Evolutionary conservation across 2,888 invertebrate species (phyloP).

Genomic region (Parnassius smintheus): DNA sequence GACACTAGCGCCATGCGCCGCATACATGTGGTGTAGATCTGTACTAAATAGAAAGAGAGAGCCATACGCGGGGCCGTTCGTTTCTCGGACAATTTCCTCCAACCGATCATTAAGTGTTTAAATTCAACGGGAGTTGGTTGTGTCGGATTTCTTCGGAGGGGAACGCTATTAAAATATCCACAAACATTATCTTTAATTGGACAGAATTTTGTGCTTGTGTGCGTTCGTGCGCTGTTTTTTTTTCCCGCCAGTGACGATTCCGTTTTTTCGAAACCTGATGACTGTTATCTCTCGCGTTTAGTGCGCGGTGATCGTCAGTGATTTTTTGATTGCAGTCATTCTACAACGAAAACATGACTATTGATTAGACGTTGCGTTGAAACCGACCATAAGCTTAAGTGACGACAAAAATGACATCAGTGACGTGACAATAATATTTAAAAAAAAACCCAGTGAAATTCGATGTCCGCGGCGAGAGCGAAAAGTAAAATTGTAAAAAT

Average conservation of each 20-base stretch:
- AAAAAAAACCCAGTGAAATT: slow-evolving; percentile 35
- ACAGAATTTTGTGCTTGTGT: slow-evolving; percentile 78
- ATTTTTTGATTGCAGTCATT: slow-evolving; percentile 40
- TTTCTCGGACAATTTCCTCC: slow-evolving; percentile 80
- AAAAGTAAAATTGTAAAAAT: slow-evolving; percentile 49
- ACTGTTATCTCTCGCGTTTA: slow-evolving; percentile 74
- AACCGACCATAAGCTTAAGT: slow-evolving; percentile 36
- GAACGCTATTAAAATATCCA: slow-evolving; percentile 80
- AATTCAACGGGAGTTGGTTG: slow-evolving; percentile 80
- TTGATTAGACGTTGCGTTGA: slow-evolving; percentile 37
- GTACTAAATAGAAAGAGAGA: slow-evolving; percentile 72
- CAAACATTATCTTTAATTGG: slow-evolving; percentile 82
- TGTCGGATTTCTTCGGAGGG: slow-evolving; percentile 80
- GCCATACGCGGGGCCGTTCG: slow-evolving; percentile 67
- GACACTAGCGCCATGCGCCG: slow-evolving; percentile 59
- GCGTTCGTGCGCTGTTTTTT: slow-evolving; percentile 63
- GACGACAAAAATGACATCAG: slow-evolving; percentile 67
- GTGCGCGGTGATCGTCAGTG: slow-evolving; percentile 65
- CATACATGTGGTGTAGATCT: slow-evolving; percentile 62
- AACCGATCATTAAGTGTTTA: slow-evolving; percentile 82
- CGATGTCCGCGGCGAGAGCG: slow-evolving; percentile 34
- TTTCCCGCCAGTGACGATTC: slow-evolving; percentile 61
- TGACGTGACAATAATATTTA: slow-evolving; percentile 54
- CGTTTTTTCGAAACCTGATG: slow-evolving; percentile 74
- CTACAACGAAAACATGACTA: slow-evolving; percentile 34